A percentile compares a stretch with the other conserved stretches of the same genome.
Evolutionary conservation across 2,797 vertebrate genomes (phyloP).

Genomic region (Anomalospiza imberbis): DNA sequence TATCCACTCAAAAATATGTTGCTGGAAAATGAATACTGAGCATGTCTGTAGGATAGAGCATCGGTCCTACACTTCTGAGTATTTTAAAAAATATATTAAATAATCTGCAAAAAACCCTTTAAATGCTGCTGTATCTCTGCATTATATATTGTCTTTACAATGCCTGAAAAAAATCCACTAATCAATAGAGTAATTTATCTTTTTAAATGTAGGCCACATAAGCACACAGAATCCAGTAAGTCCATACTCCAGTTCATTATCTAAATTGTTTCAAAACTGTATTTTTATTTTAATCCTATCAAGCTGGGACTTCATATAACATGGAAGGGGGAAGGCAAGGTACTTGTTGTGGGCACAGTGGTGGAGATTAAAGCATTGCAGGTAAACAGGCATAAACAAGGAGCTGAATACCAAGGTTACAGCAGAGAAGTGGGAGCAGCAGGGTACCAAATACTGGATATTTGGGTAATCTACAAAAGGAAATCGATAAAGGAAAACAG

Average conservation of each 20-base stretch:
- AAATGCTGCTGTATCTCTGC: background rate
- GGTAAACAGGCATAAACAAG: background rate
- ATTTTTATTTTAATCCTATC: background rate
- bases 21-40: background rate
- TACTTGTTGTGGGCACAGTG: background rate
- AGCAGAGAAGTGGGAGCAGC: background rate
- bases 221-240: background rate
- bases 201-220: background rate
- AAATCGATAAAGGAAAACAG: background rate
- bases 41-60: background rate
- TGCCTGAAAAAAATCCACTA: background rate
- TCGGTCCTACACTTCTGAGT: background rate
- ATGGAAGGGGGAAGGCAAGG: background rate
- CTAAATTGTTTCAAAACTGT: background rate
- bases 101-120: background rate
- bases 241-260: background rate
- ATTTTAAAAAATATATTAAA: background rate
- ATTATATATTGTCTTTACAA: background rate
- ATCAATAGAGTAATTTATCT: background rate
- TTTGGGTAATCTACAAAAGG: background rate
- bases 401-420: background rate
- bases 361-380: background rate
- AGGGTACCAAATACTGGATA: background rate
- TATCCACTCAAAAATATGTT: background rate
- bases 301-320: background rate